Evolutionary conservation across 2,113 vertebrate genomes (phyloP).

Genomic region (Tricholaema leucomelas): DNA sequence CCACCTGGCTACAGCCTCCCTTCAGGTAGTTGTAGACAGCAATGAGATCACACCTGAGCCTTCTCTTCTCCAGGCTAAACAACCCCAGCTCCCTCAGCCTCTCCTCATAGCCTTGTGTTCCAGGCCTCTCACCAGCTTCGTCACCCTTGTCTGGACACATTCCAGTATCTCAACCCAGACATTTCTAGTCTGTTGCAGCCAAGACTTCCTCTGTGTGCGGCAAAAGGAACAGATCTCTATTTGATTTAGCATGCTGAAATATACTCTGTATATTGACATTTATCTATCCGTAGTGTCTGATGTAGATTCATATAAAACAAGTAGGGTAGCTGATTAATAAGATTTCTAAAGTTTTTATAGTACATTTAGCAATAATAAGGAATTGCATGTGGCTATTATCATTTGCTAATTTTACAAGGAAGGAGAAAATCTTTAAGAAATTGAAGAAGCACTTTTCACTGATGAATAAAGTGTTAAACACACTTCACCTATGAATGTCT

Average conservation of each 20-base stretch:
- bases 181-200: neutral
- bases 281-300: neutral
- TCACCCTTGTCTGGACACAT: too few species aligned
- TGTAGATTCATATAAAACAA: neutral
- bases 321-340: neutral
- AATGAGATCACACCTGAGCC: too few species aligned
- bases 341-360: neutral
- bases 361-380: neutral
- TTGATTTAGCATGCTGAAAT: neutral
- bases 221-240: neutral
- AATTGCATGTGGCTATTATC: neutral
- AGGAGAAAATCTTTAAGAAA: neutral
- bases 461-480: neutral
- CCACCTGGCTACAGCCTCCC: too few species aligned
- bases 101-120: too few species aligned
- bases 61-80: too few species aligned
- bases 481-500: neutral
- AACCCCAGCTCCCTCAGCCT: too few species aligned
- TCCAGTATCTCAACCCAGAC: too few species aligned
- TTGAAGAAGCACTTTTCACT: neutral
- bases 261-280: neutral
- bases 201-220: neutral
- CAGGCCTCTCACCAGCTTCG: too few species aligned
- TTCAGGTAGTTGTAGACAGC: too few species aligned
- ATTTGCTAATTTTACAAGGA: neutral